Conservation (phyloP, 2,888 invertebrate species). For the Exephanes ischioxanthus region DNA sequence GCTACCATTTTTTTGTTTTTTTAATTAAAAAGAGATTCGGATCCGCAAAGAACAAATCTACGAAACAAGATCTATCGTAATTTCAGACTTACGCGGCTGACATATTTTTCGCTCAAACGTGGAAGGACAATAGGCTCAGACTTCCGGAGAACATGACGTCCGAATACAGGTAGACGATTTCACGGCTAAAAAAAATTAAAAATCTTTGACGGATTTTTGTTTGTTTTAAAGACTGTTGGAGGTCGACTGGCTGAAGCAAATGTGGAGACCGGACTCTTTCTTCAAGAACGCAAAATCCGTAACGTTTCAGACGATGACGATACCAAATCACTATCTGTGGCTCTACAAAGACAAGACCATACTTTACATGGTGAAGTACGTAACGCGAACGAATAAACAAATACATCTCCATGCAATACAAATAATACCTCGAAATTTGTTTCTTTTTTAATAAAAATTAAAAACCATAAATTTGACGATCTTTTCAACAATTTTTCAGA, state of each 20-base stretch:
- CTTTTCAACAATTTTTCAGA: conserved; percentile 82
- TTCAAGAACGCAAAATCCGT: conserved; percentile 97
- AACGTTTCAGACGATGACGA: conserved; percentile 97
- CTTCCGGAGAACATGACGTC: conserved; percentile 97
- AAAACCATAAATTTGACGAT: conserved; percentile 16
- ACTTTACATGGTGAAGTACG: conserved; percentile 93
- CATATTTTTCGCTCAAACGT: conserved; percentile 96
- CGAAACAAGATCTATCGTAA: conserved; percentile 33
- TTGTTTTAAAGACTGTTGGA: conserved; percentile 89
- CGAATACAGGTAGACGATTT: conserved; percentile 89
- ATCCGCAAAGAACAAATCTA: neutral
- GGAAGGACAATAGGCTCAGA: conserved; percentile 95
- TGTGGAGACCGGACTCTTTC: conserved; percentile 97
- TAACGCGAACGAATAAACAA: conserved; percentile 5
- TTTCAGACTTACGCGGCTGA: conserved; percentile 94
- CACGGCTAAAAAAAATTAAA: neutral
- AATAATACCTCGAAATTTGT: neutral
- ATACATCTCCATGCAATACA: neutral
- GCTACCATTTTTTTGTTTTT: neutral
- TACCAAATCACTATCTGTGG: conserved; percentile 97
- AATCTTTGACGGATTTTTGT: neutral
- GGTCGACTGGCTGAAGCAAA: conserved; percentile 96
- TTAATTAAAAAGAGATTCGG: neutral
- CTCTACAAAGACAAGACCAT: conserved; percentile 94
- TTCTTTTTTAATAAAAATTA: neutral